Percentiles rank a stretch among this genome's conserved stretches.
Evolutionary conservation across 2,797 vertebrate species (phyloP).

Genomic region (Falco cherrug): DNA sequence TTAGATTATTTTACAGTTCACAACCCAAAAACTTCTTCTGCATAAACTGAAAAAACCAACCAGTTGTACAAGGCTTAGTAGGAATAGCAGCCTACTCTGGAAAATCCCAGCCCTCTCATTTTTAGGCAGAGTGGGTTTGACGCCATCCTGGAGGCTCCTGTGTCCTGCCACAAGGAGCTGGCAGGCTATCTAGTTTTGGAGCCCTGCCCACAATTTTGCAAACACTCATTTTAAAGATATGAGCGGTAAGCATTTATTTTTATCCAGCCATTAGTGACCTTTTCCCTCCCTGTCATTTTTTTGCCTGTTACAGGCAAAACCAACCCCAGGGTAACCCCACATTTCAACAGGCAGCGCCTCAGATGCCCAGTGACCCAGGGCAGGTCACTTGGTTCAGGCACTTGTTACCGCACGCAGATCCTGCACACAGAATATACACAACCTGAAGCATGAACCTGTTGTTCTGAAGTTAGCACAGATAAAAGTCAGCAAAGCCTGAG

Average conservation of each 20-base stretch:
- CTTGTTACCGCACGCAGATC: neutral
- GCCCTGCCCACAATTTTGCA: neutral
- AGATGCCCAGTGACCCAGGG: rapidly evolving
- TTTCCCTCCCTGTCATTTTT: neutral
- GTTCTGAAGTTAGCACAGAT: too few species aligned
- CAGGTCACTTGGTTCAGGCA: neutral
- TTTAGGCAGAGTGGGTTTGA: neutral
- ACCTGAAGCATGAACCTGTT: neutral
- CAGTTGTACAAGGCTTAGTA: neutral
- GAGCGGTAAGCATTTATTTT: neutral
- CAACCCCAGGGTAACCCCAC: neutral
- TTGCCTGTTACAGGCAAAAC: neutral
- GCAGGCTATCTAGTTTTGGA: neutral
- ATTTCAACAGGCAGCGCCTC: neutral
- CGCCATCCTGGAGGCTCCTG: neutral
- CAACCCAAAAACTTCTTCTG: neutral
- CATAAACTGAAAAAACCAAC: neutral
- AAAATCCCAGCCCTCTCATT: neutral
- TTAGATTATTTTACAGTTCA: neutral
- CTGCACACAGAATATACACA: neutral
- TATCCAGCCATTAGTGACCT: neutral
- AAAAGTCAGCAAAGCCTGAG: neutral
- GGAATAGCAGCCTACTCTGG: neutral
- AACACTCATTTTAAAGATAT: neutral
- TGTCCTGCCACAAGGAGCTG: neutral